phyloP scores from a whole-genome alignment of 2,113 vertebrate species.

The Porphyrio hochstetteri region DNA sequence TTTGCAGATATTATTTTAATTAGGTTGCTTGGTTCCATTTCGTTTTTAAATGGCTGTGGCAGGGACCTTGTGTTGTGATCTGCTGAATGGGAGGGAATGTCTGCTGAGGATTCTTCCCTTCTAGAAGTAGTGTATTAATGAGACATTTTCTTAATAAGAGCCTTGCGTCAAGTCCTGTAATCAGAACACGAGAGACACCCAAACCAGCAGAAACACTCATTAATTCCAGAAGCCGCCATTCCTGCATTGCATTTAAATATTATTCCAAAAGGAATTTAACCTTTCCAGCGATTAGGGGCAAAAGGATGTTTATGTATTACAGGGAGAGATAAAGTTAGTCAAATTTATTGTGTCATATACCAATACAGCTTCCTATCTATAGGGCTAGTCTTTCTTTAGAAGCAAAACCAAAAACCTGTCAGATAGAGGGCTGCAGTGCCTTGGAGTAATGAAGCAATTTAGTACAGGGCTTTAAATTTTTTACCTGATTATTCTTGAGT shows the following conservation, averaged over 20 bases:
- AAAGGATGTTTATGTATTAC: neutral
- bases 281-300: constrained; percentile 17
- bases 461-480: neutral
- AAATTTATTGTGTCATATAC: constrained; percentile 1
- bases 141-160: constrained; percentile 60
- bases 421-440: neutral
- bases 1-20: constrained; percentile 60
- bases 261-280: constrained; percentile 43
- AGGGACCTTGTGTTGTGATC: constrained; percentile 34
- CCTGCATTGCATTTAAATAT: constrained; percentile 56
- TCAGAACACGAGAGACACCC: constrained; percentile 27
- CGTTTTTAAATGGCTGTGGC: constrained; percentile 30
- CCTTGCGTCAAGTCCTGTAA: constrained; percentile 10
- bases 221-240: constrained; percentile 58
- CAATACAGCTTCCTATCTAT: neutral
- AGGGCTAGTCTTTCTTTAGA: neutral
- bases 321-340: constrained; percentile 25
- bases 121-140: constrained; percentile 51
- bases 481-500: constrained; percentile 35
- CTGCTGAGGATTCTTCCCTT: constrained; percentile 47
- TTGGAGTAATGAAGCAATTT: constrained; percentile 3
- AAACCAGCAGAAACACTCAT: constrained; percentile 50
- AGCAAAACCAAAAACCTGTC: neutral
- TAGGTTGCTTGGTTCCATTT: constrained; percentile 39
- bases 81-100: constrained; percentile 25